Conservation (phyloP, 1,140 invertebrate species). For the Solenopsis invicta region DNA sequence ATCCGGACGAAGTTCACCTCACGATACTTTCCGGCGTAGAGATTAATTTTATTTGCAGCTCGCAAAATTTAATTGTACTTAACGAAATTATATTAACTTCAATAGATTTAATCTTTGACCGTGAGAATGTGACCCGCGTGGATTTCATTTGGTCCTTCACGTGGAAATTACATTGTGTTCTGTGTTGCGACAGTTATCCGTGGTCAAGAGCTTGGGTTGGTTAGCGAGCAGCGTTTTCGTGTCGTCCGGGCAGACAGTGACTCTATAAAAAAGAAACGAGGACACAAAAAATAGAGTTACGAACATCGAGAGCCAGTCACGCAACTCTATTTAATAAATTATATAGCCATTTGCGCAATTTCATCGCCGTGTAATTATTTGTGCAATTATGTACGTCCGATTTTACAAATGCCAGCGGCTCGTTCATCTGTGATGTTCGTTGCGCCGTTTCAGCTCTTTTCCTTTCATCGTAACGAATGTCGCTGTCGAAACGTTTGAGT, state of each 20-base stretch:
- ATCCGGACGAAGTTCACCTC: not conserved
- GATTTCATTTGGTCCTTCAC: conserved; percentile 61
- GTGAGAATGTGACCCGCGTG: not conserved
- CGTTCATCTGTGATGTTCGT: not conserved
- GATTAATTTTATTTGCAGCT: not conserved
- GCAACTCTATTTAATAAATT: not conserved
- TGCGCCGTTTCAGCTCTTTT: not conserved
- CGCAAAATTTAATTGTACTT: not conserved
- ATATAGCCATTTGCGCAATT: not conserved
- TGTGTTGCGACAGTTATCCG: conserved; percentile 79
- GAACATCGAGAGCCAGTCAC: not conserved
- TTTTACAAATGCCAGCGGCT: not conserved
- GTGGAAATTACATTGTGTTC: conserved; percentile 78
- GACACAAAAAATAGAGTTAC: conserved; percentile 64
- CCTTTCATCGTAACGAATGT: not conserved
- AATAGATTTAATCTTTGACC: not conserved
- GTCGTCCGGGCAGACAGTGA: conserved; percentile 83
- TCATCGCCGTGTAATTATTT: not conserved
- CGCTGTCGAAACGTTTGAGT: not conserved
- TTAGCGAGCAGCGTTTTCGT: conserved; percentile 83
- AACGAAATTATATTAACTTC: conserved; percentile 3
- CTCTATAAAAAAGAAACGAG: conserved; percentile 77
- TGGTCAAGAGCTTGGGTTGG: conserved; percentile 81
- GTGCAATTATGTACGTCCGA: not conserved
- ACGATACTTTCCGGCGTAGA: not conserved